phyloP scores from a whole-genome alignment of 2,797 vertebrate species.

The Carapus acus region DNA sequence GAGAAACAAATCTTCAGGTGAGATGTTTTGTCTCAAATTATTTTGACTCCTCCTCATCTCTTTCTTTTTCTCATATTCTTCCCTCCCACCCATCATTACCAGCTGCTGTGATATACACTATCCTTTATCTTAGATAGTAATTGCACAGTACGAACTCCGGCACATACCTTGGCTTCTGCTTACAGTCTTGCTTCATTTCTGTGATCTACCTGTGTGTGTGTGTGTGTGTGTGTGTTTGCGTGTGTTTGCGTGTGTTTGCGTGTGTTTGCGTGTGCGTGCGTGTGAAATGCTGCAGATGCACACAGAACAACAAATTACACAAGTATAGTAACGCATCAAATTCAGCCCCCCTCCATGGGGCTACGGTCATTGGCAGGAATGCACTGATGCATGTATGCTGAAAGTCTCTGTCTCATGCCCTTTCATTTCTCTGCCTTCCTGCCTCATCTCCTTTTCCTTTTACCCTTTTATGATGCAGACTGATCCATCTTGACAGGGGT shows the following conservation, averaged over 20 bases:
- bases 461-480: constrained; percentile 27
- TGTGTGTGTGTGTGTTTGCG: constrained; percentile 39
- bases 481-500: constrained; percentile 31
- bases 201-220: constrained; percentile 35
- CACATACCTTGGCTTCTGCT: constrained; percentile 21
- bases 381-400: constrained; percentile 20
- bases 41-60: neutral
- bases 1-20: constrained; percentile 94
- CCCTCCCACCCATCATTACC: constrained; percentile 29
- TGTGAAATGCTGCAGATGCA: constrained; percentile 10
- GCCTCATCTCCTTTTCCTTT: constrained; percentile 19
- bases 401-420: constrained; percentile 34
- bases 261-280: constrained; percentile 38
- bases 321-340: constrained; percentile 26
- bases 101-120: no score
- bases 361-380: constrained; percentile 11
- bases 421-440: constrained; percentile 24
- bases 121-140: no score
- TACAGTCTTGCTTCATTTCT: constrained; percentile 25
- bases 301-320: constrained; percentile 17
- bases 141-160: no score
- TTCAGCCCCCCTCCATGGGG: constrained; percentile 6
- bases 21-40: constrained; percentile 56
- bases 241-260: constrained; percentile 38
- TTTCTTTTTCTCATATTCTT: constrained; percentile 5